Evolutionary conservation across 2,113 vertebrate genomes (phyloP).

Genomic region (Osmerus mordax): DNA sequence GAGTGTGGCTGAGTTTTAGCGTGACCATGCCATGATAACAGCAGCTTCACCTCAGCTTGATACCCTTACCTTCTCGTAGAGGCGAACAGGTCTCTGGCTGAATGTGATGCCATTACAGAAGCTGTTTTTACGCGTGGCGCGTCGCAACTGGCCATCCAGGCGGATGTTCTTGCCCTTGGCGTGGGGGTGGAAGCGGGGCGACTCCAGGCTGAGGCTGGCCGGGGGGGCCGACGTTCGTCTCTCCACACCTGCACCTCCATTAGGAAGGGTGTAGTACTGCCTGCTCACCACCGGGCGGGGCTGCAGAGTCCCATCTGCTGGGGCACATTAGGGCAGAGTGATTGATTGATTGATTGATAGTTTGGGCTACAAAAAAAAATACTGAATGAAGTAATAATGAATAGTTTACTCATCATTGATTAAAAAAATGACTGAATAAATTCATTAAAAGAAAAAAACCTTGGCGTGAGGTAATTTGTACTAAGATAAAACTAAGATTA

Average conservation of each 20-base stretch:
- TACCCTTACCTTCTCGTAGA: constrained; percentile 83
- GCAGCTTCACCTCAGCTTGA: no score
- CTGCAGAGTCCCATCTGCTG: constrained; percentile 82
- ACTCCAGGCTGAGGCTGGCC: constrained; percentile 75
- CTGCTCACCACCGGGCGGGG: constrained; percentile 81
- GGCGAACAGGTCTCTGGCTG: constrained; percentile 89
- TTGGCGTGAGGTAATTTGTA: background rate
- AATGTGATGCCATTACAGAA: constrained; percentile 98
- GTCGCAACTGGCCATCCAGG: constrained; percentile 88
- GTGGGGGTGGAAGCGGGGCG: constrained; percentile 90
- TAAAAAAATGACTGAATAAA: no score
- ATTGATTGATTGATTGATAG: no score
- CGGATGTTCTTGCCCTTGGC: constrained; percentile 96
- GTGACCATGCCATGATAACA: background rate
- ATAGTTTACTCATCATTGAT: background rate
- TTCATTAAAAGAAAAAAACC: no score
- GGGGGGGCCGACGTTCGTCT: constrained; percentile 70
- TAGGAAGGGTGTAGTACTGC: constrained; percentile 83
- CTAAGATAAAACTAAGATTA: background rate
- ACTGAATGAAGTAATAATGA: no score
- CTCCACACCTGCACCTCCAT: constrained; percentile 80
- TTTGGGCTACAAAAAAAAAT: no score
- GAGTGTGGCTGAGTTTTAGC: no score
- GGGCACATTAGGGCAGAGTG: background rate
- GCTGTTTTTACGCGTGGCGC: constrained; percentile 91